These are phyloP conservation scores for Gryllus longicercus DNA, from an alignment of 2,888 invertebrate species.

Conservation along the genomic window DNA sequence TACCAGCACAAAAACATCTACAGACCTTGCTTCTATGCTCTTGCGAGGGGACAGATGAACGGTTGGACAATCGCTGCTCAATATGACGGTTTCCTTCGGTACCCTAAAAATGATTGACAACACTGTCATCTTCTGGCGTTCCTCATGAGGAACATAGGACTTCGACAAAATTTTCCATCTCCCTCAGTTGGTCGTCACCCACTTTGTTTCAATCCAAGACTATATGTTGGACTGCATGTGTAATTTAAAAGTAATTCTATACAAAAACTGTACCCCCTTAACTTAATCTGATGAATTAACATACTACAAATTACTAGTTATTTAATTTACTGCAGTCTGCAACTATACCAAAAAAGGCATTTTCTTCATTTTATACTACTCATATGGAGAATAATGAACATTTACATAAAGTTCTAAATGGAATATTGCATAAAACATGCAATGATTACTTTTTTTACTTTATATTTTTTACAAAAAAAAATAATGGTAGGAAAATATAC, in stretches of 20 bases:
- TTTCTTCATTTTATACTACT: no score
- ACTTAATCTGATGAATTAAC: no score
- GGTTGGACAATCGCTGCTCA: conserved; percentile 10
- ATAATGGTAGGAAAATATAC: conserved; percentile 25
- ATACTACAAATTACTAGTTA: no score
- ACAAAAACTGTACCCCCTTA: neutral
- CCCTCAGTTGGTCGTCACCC: conserved; percentile 2
- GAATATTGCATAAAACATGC: neutral
- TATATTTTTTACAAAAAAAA: conserved; percentile 11
- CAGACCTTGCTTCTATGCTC: conserved; percentile 17
- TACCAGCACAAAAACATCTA: conserved; percentile 17
- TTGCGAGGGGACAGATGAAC: conserved; percentile 3
- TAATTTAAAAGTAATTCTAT: neutral
- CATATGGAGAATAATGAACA: neutral
- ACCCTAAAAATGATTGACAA: conserved; percentile 17
- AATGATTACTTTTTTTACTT: neutral
- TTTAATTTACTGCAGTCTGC: no score
- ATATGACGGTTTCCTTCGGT: conserved; percentile 10
- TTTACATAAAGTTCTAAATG: neutral
- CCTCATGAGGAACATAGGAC: conserved; percentile 3
- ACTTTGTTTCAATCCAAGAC: neutral
- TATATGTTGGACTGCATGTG: neutral
- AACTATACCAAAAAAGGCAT: no score
- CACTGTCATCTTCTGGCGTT: conserved; percentile 2
- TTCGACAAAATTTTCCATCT: neutral